phyloP scores from a whole-genome alignment of 2,888 invertebrate genomes.

The Calliopum simillimum region DNA sequence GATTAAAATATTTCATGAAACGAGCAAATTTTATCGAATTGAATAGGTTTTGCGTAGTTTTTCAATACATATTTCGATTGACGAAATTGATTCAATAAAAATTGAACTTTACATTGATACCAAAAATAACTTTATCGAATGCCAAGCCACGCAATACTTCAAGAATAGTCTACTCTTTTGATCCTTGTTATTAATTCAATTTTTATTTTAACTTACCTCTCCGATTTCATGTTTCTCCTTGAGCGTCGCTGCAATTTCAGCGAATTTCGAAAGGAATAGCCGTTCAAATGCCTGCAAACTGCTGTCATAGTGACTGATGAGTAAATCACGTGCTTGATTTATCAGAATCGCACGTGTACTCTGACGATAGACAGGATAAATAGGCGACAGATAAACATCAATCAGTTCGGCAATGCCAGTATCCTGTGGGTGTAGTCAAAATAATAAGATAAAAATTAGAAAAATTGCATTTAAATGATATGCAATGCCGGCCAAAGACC shows the following conservation, averaged over 20 bases:
- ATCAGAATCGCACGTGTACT: conserved; percentile 73
- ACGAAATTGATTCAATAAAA: no score
- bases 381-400: conserved; percentile 73
- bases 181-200: background rate
- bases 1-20: no score
- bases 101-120: no score
- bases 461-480: conserved; percentile 3
- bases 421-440: conserved; percentile 49
- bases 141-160: no score
- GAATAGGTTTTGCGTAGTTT: no score
- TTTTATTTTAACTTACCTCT: conserved; percentile 62
- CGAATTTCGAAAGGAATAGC: conserved; percentile 74
- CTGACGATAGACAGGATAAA: conserved; percentile 73
- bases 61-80: no score
- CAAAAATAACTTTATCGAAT: no score
- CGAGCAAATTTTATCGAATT: no score
- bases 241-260: conserved; percentile 70
- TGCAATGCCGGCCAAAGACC: background rate
- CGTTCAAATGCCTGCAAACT: conserved; percentile 74
- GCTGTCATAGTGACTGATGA: conserved; percentile 75
- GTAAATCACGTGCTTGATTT: conserved; percentile 76
- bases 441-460: conserved; percentile 20
- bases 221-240: conserved; percentile 67
- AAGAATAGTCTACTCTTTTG: no score
- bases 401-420: conserved; percentile 66